Base-by-base conservation (phyloP, 2,888 invertebrate species). In the Phanerotoma sp. region DNA sequence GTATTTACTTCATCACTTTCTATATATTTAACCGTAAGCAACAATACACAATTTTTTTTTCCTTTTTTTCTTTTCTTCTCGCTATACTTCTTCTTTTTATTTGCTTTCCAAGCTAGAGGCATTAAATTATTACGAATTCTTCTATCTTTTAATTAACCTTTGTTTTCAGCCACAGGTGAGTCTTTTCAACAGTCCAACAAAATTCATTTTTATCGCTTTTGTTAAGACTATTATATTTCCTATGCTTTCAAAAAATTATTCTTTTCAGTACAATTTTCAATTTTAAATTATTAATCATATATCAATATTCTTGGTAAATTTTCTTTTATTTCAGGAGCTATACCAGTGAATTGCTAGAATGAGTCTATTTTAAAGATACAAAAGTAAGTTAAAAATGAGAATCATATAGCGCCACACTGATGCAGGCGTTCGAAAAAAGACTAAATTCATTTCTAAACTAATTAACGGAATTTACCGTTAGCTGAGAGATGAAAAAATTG, bases 41-140 rank as follows among this genome's bases (percentile, higher is more conserved):
- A 51, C 58, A 57, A 58, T 61, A 60, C 51, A 56, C 55, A 48
- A 48, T 51, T 47, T 46, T 48, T 56, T 54, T 48, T 38, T 56
- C 54, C 44, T 44, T 51, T 50, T 42, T 33, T 48, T 54, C 54
- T 16, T 16, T 18, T 6, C 18, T 32, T 44, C 35, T 15, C 21
- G 15, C n/a, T 32, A 25, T 7, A 7, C 5, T n/a, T 16, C 28
- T 38, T 28, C 15, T 48, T 38, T 48, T 45, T 48, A 15, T 30
- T 16, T 16, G 18, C 54, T 22, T 48, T 54, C 37, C n/a, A 6
- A 40, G 10, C 28, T 44, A 15, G 28, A 44, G 13, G 22, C 38
- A 38, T 48, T 48, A 15, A 28, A 48, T 48, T 37, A 37, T 25
- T 35, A 15, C 22, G 21, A 54, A n/a, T 51, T 42, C 37, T 44